Evolutionary conservation across 2,797 vertebrate species (phyloP), one percentile per base, ranked within the genome.

Genomic region (Pelobates cultripes): DNA sequence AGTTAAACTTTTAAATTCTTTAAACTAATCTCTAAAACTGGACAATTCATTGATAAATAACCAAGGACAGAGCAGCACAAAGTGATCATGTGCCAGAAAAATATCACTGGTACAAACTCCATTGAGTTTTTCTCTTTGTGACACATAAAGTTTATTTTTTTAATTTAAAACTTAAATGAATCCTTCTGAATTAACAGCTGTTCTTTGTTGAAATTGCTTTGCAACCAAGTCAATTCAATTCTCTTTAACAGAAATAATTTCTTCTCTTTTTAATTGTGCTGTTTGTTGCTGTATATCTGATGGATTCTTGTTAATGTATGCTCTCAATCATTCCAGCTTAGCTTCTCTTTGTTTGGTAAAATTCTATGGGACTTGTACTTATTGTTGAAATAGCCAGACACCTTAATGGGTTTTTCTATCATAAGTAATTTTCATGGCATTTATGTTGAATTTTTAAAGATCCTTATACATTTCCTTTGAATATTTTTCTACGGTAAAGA

Each of bases 151-250:
- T 64, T 64, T 8, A 61, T 57, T 43, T 74, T 81, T 81, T 43
- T 81, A 66, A 81, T 75, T 81, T 81, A 75, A 81, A 81, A 60
- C 67, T 55, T 55, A 43, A 81, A 81, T 81, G 53, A 70, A 76
- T 76, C 53, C 53, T 63, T 61, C 70, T 75, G 73, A 75, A 47
- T 81, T 51, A 70, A 68, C 66, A 81, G 69, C 73, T 17, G 45
- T 75, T 81, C 79, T 81, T 81, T 81, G 73, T 64, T 70, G 64
- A 67, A 69, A 81, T 71, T 81, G 75, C 73, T 75, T 81, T 81
- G n/a, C 15, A 57, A 75, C 72, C 9, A 47, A 55, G 73, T 64
- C 69, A 82, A 82, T 82, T 45, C 76, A 78, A 80, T 73, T 69
- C 42, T 64, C 73, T 76, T 60, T 53, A 75, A 73, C 55, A 69